Evolutionary conservation across 1,140 invertebrate genomes (phyloP).

Genomic region (Pteromalus puparum): DNA sequence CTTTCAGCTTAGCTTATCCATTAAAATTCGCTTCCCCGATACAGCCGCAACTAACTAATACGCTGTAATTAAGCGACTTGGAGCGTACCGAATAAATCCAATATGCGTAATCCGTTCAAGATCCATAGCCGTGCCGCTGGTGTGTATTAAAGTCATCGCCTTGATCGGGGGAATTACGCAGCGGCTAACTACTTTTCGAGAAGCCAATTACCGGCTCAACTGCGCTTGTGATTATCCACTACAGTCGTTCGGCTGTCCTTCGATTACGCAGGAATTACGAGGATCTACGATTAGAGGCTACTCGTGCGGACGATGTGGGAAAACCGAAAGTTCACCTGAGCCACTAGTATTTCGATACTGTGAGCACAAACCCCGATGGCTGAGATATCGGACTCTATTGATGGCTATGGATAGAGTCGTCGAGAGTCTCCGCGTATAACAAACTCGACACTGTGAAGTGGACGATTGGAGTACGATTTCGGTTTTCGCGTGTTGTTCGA

Average conservation of each 20-base stretch:
- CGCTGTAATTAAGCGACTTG: background rate
- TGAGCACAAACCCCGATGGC: background rate
- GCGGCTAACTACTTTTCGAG: slow-evolving; percentile 24
- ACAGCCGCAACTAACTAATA: background rate
- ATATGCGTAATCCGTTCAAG: background rate
- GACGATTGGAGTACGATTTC: too few species aligned
- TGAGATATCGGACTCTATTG: background rate
- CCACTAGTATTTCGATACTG: background rate
- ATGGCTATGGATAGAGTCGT: background rate
- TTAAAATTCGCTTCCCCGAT: background rate
- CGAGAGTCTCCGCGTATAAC: background rate
- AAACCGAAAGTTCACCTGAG: background rate
- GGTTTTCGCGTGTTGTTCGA: too few species aligned
- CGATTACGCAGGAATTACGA: background rate
- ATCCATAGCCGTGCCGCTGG: background rate
- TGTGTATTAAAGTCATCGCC: background rate
- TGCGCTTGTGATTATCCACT: background rate
- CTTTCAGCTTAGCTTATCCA: too few species aligned
- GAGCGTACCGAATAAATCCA: background rate
- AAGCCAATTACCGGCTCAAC: background rate
- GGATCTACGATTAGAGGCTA: background rate
- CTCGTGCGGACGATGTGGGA: background rate
- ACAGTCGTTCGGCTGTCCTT: slow-evolving; percentile 1
- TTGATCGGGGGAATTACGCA: background rate
- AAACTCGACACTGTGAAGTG: background rate